Base-by-base conservation (phyloP, 2,888 invertebrate species). In the Gymnoscelis rufifasciata region DNA sequence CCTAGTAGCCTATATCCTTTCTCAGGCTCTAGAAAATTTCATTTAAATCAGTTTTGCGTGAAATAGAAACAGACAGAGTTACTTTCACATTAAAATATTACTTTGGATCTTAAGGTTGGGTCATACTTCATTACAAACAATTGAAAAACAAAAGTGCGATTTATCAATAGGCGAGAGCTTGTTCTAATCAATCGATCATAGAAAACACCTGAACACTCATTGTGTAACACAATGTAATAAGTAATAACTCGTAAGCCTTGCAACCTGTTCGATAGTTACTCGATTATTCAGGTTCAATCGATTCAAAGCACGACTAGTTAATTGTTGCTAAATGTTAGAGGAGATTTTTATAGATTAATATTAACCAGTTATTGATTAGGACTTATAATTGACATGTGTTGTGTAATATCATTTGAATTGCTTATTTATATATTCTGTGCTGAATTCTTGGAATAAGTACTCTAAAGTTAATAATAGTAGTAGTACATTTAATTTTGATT, bases 271-370 rank as follows among this genome's bases (percentile, higher is more conserved):
- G 36, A 42, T 54, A n/a, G n/a, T n/a, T n/a, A 33, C 38, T 55
- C 57, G 59, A 59, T 64, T 60, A 57, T 56, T 36, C 38, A 47
- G 36, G 33, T 38, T 47, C 39, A 43, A 15, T 47, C 45, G 44
- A 52, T 43, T 42, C 38, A 10, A 33, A 23, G 40, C 45, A 53
- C 45, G 47, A 56, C 48, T 42, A 44, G 37, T 48, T 51, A 48
- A 44, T 37, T 36, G 47, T 38, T 46, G 50, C 28, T 47, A 43
- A 47, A 43, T 43, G 23, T 33, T 38, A 28, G 27, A 19, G 13
- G 24, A 37, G 49, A 54, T 54, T 48, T 13, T 35, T 42, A 48
- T 50, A 47, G 41, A 33, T 37, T 46, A 46, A 29, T 31, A 19
- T 2, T 6, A 26, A 2, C 7, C 26, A 7, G 7, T 7, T 26